Base-by-base conservation (phyloP, 2,113 vertebrate genomes). In the Eclectus roratus region DNA sequence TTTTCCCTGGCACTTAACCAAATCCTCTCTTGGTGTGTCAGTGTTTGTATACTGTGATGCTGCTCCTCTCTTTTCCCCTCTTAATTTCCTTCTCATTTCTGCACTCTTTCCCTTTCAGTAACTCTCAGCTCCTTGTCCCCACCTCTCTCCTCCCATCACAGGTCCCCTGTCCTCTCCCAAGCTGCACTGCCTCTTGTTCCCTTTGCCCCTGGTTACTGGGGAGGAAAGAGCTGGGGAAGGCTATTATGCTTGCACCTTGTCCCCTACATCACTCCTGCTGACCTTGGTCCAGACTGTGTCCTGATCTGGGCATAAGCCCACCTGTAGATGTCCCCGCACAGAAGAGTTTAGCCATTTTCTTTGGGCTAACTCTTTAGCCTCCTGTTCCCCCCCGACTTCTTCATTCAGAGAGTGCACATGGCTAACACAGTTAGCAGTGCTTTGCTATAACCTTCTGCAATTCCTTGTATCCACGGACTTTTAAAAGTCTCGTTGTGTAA, bases 161-260 rank as follows among this genome's bases (percentile, higher is more conserved):
- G 2, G 1, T 50, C 9, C 13, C 21, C 55, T 31, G 24, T 27
- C 14, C 28, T 53, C 28, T 65, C 23, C 5, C 21, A 35, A 43
- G 19, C 3, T 35, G 10, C 10, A 6, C 19, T 0, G 0, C 6
- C 19, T 44, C 35, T 27, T 16, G 15, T 17, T 41, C 17, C 23
- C 33, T 66, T 74, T 2, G 0, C 2, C 13, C 28, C 10, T 10
- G 11, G 21, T 13, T 13, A 41, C 12, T 3, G 4, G 10, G 4
- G 3, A 47, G 2, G 8, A n/a, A 58, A 44, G 17, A 0, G 0
- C n/a, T 53, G 60, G 12, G 23, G 7, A 71, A 53, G 11, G 16
- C 28, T 4, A 35, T 10, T 9, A 9, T 0, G 0, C 21, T 11
- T 41, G 23, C 6, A 3, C 2, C 7, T 28, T 5, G 1, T 47